Conservation (phyloP, 2,888 invertebrate genomes). For the Cosmia pyralina region DNA sequence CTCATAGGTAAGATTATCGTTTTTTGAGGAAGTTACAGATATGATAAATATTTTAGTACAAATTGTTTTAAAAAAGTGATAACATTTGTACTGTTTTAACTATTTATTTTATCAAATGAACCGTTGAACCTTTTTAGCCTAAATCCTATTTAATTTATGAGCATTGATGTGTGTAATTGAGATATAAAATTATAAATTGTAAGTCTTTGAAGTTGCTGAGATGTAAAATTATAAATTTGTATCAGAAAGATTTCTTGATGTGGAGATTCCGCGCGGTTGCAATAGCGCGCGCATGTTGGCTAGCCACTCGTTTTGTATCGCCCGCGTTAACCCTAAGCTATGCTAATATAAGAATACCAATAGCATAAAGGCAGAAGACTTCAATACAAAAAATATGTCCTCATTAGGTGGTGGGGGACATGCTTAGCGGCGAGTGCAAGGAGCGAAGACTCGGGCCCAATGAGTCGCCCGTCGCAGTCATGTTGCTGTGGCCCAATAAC, state of each 20-base stretch:
- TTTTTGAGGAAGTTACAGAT: conserved; percentile 37
- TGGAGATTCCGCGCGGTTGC: too few relatives aligned
- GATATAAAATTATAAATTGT: not conserved
- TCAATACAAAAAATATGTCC: conserved; percentile 14
- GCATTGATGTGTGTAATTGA: not conserved
- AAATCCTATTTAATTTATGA: conserved; percentile 15
- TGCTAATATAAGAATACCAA: not conserved
- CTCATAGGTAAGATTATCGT: conserved; percentile 45
- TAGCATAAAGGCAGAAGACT: not conserved
- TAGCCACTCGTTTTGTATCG: conserved; percentile 4
- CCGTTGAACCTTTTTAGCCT: conserved; percentile 1
- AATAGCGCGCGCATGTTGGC: not conserved
- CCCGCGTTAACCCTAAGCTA: not conserved
- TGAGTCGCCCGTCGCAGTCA: conserved; percentile 95
- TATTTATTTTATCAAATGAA: conserved; percentile 30
- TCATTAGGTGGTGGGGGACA: conserved; percentile 93
- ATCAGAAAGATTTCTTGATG: not conserved
- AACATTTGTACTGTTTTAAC: conserved; percentile 35
- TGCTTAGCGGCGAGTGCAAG: conserved; percentile 97
- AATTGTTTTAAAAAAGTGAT: conserved; percentile 31
- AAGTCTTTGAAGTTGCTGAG: not conserved
- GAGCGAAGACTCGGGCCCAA: conserved; percentile 95
- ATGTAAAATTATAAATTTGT: not conserved
- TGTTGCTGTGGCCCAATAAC: conserved; percentile 95
- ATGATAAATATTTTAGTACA: conserved; percentile 34